Percentiles rank a stretch among this genome's conserved stretches.
These are phyloP conservation scores for Baryphthengus martii DNA, from an alignment of 2,113 vertebrate species.

Conservation along the genomic window DNA sequence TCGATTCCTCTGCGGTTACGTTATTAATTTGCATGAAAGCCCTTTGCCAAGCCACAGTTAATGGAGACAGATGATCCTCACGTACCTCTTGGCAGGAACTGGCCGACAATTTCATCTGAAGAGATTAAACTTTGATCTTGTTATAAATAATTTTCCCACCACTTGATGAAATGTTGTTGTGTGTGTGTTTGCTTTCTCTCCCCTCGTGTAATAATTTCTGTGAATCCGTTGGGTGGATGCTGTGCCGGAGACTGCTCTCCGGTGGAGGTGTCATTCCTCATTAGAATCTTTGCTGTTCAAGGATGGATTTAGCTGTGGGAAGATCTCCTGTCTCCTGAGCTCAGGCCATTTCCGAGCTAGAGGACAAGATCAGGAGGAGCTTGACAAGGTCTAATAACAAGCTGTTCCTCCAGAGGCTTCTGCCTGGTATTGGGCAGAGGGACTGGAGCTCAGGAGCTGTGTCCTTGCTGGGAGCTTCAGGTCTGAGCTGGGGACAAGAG, in stretches of 20 bases:
- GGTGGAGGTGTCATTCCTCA: not conserved
- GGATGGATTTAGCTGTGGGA: constrained; percentile 6
- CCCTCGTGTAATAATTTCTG: not conserved
- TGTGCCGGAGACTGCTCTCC: not conserved
- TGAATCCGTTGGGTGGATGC: not conserved
- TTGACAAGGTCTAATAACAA: not conserved
- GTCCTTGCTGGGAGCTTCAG: not conserved
- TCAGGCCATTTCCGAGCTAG: not conserved
- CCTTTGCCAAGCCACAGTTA: constrained; percentile 53
- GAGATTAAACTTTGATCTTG: constrained; percentile 67
- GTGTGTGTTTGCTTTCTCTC: not conserved
- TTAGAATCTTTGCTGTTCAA: constrained; percentile 10
- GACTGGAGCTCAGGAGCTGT: fast-evolving
- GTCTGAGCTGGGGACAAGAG: not conserved
- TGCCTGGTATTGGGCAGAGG: not conserved
- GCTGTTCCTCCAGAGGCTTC: not conserved
- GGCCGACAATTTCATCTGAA: constrained; percentile 61
- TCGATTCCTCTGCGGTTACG: not conserved
- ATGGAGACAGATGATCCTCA: constrained; percentile 65
- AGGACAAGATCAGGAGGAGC: not conserved
- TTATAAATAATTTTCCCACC: constrained; percentile 52
- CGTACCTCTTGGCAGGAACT: constrained; percentile 39
- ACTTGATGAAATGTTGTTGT: constrained; percentile 45
- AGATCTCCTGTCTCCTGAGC: not conserved
- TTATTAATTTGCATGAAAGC: constrained; percentile 60